Percentiles rank a stretch among this genome's conserved stretches.
These are phyloP conservation scores for Drosophila cardini DNA, from an alignment of 1,140 invertebrate species.

Conservation along the genomic window DNA sequence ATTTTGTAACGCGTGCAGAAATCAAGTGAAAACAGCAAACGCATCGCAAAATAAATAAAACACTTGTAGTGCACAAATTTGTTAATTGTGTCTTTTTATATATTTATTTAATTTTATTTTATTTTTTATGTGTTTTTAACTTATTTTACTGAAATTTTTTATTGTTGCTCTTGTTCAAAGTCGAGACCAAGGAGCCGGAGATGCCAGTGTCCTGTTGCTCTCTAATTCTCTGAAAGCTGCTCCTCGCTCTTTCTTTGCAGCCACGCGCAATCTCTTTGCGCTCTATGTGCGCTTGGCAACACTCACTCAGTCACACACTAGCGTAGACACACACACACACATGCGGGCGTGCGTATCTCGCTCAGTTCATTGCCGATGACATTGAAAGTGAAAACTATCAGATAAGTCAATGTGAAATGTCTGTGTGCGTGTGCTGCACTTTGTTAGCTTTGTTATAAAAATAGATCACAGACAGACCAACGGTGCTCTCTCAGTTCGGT, in stretches of 20 bases:
- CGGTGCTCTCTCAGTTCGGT: background rate
- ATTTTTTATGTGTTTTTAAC: background rate
- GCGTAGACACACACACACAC: conserved; percentile 10
- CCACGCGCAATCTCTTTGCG: background rate
- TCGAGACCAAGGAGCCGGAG: too few species aligned
- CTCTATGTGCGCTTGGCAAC: conserved; percentile 8
- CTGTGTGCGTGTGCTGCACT: conserved; percentile 58
- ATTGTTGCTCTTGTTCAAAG: background rate
- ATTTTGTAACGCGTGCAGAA: conserved; percentile 49
- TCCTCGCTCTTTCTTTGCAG: background rate
- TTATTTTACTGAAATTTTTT: background rate
- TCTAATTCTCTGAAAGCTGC: background rate
- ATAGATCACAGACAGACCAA: conserved; percentile 8
- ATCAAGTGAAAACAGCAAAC: conserved; percentile 73
- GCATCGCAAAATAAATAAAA: conserved; percentile 67
- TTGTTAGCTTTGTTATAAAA: conserved; percentile 43
- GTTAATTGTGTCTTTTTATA: conserved; percentile 19
- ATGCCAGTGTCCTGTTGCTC: too few species aligned
- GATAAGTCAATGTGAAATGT: conserved; percentile 51
- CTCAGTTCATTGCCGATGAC: conserved; percentile 27
- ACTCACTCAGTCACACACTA: background rate
- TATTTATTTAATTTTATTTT: conserved; percentile 6
- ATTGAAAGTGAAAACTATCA: conserved; percentile 82
- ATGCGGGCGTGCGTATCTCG: background rate
- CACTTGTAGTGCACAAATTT: conserved; percentile 64